Evolutionary conservation across 2,888 invertebrate genomes (phyloP), one percentile per base, ranked within the genome.

Genomic region (Parascotia fuliginaria): DNA sequence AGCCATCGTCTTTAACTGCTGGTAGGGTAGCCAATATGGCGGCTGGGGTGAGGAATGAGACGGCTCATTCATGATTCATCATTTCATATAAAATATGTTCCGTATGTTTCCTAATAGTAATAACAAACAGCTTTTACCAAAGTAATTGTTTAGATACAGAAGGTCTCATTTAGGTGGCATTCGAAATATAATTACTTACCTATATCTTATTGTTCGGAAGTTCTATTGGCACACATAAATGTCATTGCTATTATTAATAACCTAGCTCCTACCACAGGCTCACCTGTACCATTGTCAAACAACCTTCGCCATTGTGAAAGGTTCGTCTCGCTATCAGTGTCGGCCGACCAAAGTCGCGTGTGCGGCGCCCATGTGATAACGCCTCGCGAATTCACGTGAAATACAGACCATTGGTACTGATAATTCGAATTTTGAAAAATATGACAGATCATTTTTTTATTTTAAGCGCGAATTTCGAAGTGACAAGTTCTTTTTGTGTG

Each of bases 221-320:
- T 19, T 19, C 7, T 19, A 19, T 19, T 19, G 19, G 19, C 19
- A 19, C 3, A 19, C 19, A 19, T 19, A 19, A 19, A 19, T 7
- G 24, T 24, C 3, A 24, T 7, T 24, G 29, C 7, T 9, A 9
- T 52, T 60, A 48, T 46, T 63, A 63, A 60, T 60, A 65, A 52
- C n/a, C n/a, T n/a, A n/a, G 38, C 16, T 59, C 65, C 61, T 54
- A 34, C 55, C 32, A 43, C 32, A 11, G 6, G 32, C 14, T 43
- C 33, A n/a, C 40, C 22, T 31, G 36, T 37, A 31, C 50, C 46
- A 54, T 56, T 62, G 57, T 65, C 44, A 41, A 41, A 14, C 53
- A 55, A 50, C 66, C 65, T 66, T 63, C 60, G 28, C 13, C 9
- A 13, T 55, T 58, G 65, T 61, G 67, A 66, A 66, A 66, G 67